These are phyloP conservation scores for Celastrina argiolus DNA, from an alignment of 2,888 invertebrate genomes.

Conservation along the genomic window DNA sequence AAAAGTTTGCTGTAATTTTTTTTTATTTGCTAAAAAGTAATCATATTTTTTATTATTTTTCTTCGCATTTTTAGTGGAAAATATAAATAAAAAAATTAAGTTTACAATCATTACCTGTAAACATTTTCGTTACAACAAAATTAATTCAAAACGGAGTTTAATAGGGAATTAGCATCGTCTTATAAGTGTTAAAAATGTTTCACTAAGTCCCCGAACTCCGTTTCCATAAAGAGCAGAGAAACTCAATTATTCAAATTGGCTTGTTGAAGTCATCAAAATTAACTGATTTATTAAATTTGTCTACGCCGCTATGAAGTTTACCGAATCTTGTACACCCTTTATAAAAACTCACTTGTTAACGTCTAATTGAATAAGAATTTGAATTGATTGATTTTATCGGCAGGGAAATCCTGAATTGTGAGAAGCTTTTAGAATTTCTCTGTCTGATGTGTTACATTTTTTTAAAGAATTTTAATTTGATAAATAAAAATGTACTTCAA, in stretches of 20 bases:
- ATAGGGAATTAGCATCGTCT: conserved; percentile 17
- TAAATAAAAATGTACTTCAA: no score
- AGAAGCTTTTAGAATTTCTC: no score
- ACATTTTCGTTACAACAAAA: not conserved
- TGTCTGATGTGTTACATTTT: no score
- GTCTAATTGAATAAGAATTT: not conserved
- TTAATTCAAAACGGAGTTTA: conserved; percentile 12
- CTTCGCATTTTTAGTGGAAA: no score
- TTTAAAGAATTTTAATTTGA: no score
- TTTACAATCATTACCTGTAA: not conserved
- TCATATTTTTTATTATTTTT: no score
- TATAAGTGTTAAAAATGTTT: conserved; percentile 21
- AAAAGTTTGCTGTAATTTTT: no score
- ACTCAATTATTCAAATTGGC: conserved; percentile 64
- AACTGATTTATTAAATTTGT: conserved; percentile 36
- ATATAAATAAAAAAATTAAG: no score
- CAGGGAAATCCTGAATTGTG: not conserved
- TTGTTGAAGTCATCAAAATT: conserved; percentile 45
- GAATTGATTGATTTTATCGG: not conserved
- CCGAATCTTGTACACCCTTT: conserved; percentile 17
- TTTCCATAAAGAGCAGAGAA: conserved; percentile 43
- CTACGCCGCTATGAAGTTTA: conserved; percentile 26
- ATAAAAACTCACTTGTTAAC: not conserved
- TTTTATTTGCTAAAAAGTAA: no score
- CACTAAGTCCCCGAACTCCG: not conserved